phyloP scores from a whole-genome alignment of 2,113 vertebrate genomes.

The Fulica atra region DNA sequence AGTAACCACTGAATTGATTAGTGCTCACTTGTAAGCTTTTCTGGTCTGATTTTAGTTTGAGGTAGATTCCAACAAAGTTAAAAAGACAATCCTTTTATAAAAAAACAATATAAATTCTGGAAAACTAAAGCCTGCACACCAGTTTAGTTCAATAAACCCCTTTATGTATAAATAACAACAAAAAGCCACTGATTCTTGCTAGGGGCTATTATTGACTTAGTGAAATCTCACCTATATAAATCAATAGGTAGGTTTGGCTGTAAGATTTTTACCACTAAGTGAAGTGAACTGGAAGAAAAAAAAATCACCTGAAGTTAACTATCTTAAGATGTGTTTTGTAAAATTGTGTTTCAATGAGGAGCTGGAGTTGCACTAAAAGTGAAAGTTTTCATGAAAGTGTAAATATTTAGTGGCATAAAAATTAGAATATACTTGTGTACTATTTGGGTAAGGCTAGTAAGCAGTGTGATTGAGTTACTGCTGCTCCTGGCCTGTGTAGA shows the following conservation, averaged over 20 bases:
- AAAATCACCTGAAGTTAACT: neutral
- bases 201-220: neutral
- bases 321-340: neutral
- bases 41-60: neutral
- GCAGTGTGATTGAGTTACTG: neutral
- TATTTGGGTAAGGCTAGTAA: fast-evolving
- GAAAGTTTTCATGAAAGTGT: neutral
- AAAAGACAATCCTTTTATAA: neutral
- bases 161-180: slow-evolving; percentile 26
- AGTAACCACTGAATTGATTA: neutral
- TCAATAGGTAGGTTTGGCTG: neutral
- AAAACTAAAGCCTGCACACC: neutral
- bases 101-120: neutral
- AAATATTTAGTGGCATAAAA: neutral
- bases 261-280: neutral
- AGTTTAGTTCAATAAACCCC: slow-evolving; percentile 1
- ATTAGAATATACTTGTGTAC: neutral
- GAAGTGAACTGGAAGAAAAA: neutral
- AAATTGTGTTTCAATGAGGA: neutral
- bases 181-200: slow-evolving; percentile 4
- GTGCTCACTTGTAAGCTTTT: neutral
- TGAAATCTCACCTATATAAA: neutral
- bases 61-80: neutral
- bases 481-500: neutral
- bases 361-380: neutral